phyloP scores from a whole-genome alignment of 2,888 invertebrate genomes.

The Standfussiana lucernea region DNA sequence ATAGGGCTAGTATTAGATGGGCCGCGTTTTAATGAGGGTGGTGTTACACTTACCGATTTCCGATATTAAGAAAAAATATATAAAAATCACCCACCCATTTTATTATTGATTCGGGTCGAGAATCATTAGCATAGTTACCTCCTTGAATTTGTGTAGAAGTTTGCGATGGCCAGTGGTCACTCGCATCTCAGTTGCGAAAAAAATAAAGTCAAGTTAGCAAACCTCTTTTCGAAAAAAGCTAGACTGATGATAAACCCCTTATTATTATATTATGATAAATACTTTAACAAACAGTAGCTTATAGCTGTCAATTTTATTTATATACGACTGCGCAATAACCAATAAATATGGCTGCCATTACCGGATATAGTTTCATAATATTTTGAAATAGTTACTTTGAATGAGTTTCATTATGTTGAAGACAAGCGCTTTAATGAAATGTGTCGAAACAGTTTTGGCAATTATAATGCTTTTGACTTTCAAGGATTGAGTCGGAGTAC shows the following conservation, averaged over 20 bases:
- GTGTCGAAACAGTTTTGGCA: constrained; percentile 28
- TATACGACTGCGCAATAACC: constrained; percentile 27
- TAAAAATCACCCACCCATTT: too few species aligned
- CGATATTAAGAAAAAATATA: too few species aligned
- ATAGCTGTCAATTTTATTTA: constrained; percentile 22
- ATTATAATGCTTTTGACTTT: constrained; percentile 28
- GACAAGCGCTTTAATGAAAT: constrained; percentile 30
- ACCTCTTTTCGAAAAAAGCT: constrained; percentile 10
- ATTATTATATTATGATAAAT: constrained; percentile 11
- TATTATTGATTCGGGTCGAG: too few species aligned
- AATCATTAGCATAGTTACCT: too few species aligned
- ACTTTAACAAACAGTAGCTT: constrained; percentile 8
- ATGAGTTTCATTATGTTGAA: constrained; percentile 31
- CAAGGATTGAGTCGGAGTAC: constrained; percentile 23
- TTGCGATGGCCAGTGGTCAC: background rate
- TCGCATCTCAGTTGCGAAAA: too few species aligned
- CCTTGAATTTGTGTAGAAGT: background rate
- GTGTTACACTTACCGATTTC: too few species aligned
- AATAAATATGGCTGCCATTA: constrained; percentile 24
- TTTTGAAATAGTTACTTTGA: constrained; percentile 28
- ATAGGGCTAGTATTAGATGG: too few species aligned
- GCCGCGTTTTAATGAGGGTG: too few species aligned
- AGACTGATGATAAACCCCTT: constrained; percentile 15
- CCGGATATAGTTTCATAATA: constrained; percentile 33
- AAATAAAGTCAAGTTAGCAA: too few species aligned